Percentiles rank a stretch among this genome's conserved stretches.
Evolutionary conservation across 2,113 vertebrate species (phyloP).

Genomic region (Gallinago jamesoni): DNA sequence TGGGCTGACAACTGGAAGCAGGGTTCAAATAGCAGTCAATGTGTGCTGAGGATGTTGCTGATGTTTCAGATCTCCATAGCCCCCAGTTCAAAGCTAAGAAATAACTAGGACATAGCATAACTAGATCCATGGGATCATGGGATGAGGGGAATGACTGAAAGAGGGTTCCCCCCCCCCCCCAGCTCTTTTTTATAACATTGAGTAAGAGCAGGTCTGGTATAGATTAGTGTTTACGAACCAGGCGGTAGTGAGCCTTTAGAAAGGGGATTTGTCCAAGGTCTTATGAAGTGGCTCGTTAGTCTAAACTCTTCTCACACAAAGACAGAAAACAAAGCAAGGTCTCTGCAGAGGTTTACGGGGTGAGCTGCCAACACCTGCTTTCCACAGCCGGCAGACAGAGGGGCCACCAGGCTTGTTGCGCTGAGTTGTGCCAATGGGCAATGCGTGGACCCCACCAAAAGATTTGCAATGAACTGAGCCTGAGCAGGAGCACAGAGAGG

Average conservation of each 20-base stretch:
- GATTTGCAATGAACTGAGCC: not conserved
- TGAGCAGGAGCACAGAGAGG: not conserved
- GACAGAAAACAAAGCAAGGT: not conserved
- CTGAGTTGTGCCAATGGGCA: not conserved
- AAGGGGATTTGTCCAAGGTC: not conserved
- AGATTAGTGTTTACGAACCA: conserved; percentile 40
- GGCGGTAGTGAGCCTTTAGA: not conserved
- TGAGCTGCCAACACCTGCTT: conserved; percentile 14
- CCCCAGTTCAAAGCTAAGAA: not conserved
- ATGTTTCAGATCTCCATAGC: not conserved
- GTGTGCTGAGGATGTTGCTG: not conserved
- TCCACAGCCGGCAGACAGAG: not conserved
- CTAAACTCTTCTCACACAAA: not conserved
- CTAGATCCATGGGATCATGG: not conserved
- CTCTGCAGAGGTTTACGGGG: not conserved
- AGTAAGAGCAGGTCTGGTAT: not conserved
- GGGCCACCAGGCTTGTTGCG: not conserved
- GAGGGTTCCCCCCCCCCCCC: rapidly evolving
- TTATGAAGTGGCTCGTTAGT: not conserved
- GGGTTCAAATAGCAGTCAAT: not conserved
- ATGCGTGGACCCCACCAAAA: not conserved
- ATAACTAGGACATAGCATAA: not conserved
- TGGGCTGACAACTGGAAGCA: not conserved
- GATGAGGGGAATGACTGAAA: not conserved
- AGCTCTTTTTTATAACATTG: not conserved